Evolutionary conservation across 2,797 vertebrate species (phyloP), one percentile per base, ranked within the genome.

Genomic region (Cygnus olor): DNA sequence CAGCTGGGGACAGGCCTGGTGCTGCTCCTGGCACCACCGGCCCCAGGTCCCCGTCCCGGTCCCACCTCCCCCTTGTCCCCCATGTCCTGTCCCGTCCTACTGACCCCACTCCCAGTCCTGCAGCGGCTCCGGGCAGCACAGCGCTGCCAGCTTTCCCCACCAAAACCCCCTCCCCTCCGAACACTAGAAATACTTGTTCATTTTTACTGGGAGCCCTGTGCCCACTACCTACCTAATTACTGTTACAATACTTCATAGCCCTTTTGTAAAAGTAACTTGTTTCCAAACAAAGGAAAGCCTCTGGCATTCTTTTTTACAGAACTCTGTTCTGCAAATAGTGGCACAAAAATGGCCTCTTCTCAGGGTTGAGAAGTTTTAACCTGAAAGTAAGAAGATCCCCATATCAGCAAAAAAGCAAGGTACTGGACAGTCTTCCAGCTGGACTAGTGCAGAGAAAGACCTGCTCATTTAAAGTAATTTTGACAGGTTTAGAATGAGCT

Each of bases 401-500:
- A 21, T 89, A 90, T 86, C 63, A 88, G 58, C 49, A 88, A 83
- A 84, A 47, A 42, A 81, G 66, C 38, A 88, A 58, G 22, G 21
- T 57, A 91, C 42, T 88, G 27, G 47, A 80, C 25, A 36, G 24
- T 51, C 28, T 80, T 79, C 24, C 53, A 83, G 2, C 20, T 54
- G 71, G 81, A 85, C 36, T 72, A 69, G 80, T 17, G 14, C 6
- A 30, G 25, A 34, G 76, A 78, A 88, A 84, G 40, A 71, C 76
- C 54, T 84, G 88, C 20, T 91, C 16, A 81, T 88, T 94, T 79
- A 47, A 88, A 95, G 93, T 32, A 91, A 47, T 45, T 42, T 86
- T 88, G 91, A 80, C 80, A 83, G 78, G 61, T 91, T 92, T 92
- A 78, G 88, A 92, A 95, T 92, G 58, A 91, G 57, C 36, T 88